A percentile compares a stretch with the other conserved stretches of the same genome.
These are phyloP conservation scores for Elachura formosa DNA, from an alignment of 2,113 vertebrate species.

Conservation along the genomic window DNA sequence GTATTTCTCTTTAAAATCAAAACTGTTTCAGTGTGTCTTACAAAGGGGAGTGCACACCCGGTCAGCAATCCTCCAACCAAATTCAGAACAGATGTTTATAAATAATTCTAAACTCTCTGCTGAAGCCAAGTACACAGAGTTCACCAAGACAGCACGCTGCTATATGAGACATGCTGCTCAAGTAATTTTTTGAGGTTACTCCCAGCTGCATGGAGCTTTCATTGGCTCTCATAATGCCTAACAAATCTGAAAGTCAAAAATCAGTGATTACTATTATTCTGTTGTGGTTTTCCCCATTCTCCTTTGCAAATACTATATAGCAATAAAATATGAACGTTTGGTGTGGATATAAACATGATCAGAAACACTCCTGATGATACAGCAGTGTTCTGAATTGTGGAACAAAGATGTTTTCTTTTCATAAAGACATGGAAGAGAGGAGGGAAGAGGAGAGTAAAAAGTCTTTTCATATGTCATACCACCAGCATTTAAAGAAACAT, in stretches of 20 bases:
- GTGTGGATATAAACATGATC: neutral
- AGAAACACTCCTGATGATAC: neutral
- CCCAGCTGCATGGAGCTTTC: neutral
- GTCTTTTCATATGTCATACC: neutral
- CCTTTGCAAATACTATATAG: neutral
- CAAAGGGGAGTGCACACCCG: neutral
- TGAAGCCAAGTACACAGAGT: conserved; percentile 47
- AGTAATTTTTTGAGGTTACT: neutral
- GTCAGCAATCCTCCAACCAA: neutral
- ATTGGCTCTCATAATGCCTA: neutral
- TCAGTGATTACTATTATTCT: neutral
- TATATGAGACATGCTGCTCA: neutral
- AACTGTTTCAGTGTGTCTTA: neutral
- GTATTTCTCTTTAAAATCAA: neutral
- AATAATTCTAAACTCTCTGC: neutral
- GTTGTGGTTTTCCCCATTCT: neutral
- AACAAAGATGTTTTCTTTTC: neutral
- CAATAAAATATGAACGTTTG: neutral
- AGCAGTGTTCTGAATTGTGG: neutral
- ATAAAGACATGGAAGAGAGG: neutral
- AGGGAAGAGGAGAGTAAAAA: neutral
- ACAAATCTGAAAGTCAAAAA: neutral
- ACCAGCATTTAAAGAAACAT: neutral
- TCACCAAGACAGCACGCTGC: neutral
- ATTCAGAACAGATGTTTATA: conserved; percentile 54